Base-by-base conservation (phyloP, 2,113 vertebrate genomes). In the Formicarius rufipectus region DNA sequence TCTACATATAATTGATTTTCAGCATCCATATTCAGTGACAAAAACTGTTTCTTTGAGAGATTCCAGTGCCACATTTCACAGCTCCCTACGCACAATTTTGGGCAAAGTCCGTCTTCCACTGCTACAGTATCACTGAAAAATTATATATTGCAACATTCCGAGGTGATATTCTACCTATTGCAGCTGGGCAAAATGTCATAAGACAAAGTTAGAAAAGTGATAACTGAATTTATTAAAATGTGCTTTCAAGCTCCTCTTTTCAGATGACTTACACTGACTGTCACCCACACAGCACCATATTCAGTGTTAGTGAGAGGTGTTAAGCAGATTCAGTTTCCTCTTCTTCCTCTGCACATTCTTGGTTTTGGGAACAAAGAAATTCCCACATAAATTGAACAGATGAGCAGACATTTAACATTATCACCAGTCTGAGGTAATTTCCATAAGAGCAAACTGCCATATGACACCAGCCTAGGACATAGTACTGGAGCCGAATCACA, bases 1-100 rank as follows among this genome's bases (percentile, higher is more conserved):
- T 95, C 87, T 96, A 96, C 94, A 93, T 91, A 94, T 96, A 97
- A 97, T 96, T 97, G 95, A 96, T 96, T 97, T 97, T 92, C 87
- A 91, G 83, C 72, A 94, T 93, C 78, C 92, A 94, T 76, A 84
- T 75, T 95, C 91, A 95, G 81, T 79, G 89, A 96, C 83, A 68
- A 94, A 90, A 88, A 66, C 2, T 8, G 31, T 56, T 85, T 87
- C 85, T 86, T 89, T 77, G 81, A 92, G 67, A 92, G 33, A 81
- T 53, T 84, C 4, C 4, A 93, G 64, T 45, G 92, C 77, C 84
- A 91, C 42, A 72, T 94, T 94, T 97, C 91, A 96, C 94, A 95
- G 94, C 20, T 95, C 59, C 80, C 59, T 75, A 59, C 14, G 1
- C 75, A 87, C 63, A 77, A 39, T 40, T 88, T 91, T 91, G 77